Evolutionary conservation across 2,888 invertebrate genomes (phyloP).

Genomic region (Brachypalpus laphriformis): DNA sequence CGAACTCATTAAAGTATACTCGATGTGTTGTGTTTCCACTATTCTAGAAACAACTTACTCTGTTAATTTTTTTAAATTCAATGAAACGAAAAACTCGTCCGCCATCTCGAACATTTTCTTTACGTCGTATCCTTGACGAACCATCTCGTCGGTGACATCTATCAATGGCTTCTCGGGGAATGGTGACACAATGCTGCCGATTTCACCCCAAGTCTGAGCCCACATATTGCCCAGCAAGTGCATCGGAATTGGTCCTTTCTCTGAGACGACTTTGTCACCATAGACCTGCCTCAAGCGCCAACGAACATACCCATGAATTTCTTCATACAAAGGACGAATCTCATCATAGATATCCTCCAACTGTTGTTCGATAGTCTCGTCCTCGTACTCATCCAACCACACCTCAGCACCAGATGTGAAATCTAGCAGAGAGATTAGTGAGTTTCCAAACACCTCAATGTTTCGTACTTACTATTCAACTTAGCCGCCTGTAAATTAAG

Average conservation of each 20-base stretch:
- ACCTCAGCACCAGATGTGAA: slow-evolving; percentile 87
- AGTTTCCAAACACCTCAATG: too few species aligned
- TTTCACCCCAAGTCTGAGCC: slow-evolving; percentile 89
- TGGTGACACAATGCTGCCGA: slow-evolving; percentile 86
- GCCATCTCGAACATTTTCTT: slow-evolving; percentile 92
- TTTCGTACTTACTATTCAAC: slow-evolving; percentile 85
- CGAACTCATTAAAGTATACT: too few species aligned
- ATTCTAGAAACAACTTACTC: slow-evolving; percentile 75
- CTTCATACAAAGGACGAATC: slow-evolving; percentile 91
- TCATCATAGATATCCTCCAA: slow-evolving; percentile 88
- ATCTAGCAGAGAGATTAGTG: slow-evolving; percentile 82
- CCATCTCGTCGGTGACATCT: slow-evolving; percentile 90
- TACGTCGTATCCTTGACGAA: slow-evolving; percentile 89
- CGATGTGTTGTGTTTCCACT: too few species aligned
- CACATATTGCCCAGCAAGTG: slow-evolving; percentile 92
- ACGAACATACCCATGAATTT: slow-evolving; percentile 92
- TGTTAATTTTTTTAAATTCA: slow-evolving; percentile 92
- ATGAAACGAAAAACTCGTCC: slow-evolving; percentile 93
- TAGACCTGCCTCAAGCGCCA: slow-evolving; percentile 88
- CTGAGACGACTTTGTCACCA: slow-evolving; percentile 87
- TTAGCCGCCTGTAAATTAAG: slow-evolving; percentile 88
- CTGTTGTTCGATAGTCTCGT: slow-evolving; percentile 87
- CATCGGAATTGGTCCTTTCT: slow-evolving; percentile 89
- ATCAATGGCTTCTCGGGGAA: slow-evolving; percentile 88
- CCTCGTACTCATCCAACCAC: slow-evolving; percentile 90